These are phyloP conservation scores for Protomyctophum bolini DNA, from an alignment of 2,113 vertebrate species.

Conservation along the genomic window DNA sequence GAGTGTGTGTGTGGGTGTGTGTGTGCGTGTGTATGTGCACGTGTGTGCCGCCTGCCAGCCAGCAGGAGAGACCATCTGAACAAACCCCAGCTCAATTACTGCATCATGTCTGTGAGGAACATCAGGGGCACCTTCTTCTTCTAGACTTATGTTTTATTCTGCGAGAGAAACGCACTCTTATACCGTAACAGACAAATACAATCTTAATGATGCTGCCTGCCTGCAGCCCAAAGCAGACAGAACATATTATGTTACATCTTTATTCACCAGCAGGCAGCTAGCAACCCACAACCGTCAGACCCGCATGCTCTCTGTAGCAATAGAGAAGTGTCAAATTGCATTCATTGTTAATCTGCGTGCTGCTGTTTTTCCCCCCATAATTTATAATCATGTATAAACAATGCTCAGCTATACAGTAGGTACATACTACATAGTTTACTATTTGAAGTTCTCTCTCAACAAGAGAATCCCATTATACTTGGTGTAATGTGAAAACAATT, in stretches of 20 bases:
- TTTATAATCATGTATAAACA: conserved; percentile 33
- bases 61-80: neutral
- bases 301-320: neutral
- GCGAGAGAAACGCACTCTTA: conserved; percentile 36
- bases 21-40: too few species aligned
- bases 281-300: neutral
- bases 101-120: neutral
- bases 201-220: neutral
- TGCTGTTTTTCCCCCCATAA: conserved; percentile 30
- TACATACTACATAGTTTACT: conserved; percentile 12
- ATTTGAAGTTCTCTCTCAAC: conserved; percentile 28
- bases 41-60: too few species aligned
- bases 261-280: conserved; percentile 22
- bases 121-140: conserved; percentile 2
- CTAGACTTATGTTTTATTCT: conserved; percentile 47
- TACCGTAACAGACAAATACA: neutral
- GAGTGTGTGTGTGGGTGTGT: too few species aligned
- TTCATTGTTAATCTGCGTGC: conserved; percentile 44
- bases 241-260: neutral
- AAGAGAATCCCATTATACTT: conserved; percentile 12
- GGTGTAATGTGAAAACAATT: neutral
- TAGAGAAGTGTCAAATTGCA: conserved; percentile 3
- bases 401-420: neutral
- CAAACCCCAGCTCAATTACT: conserved; percentile 1
- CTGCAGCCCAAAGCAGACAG: conserved; percentile 1